Conservation (phyloP, 2,113 vertebrate genomes). For the Oophaga pumilio region DNA sequence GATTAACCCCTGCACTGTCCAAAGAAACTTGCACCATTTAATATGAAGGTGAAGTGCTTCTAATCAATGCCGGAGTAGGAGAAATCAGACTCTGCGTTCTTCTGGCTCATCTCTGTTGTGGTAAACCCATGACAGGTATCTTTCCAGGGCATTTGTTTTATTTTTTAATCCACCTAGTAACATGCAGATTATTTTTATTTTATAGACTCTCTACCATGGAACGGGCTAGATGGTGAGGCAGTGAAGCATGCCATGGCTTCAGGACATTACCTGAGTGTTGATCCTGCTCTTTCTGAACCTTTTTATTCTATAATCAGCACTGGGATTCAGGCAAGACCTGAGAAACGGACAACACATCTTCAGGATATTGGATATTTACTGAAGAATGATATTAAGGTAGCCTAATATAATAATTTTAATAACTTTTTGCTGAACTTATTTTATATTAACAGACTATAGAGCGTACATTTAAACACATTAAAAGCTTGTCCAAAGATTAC, state of each 20-base stretch:
- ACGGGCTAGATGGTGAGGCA: conserved; percentile 67
- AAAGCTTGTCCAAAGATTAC: neutral
- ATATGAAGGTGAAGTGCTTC: too few relatives aligned
- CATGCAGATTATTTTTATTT: neutral
- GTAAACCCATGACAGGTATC: too few relatives aligned
- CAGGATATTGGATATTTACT: conserved; percentile 76
- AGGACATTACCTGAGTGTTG: conserved; percentile 69
- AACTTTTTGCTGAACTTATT: neutral
- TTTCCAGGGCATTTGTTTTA: too few relatives aligned
- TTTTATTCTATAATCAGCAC: conserved; percentile 71
- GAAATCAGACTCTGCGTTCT: too few relatives aligned
- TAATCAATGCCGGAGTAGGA: too few relatives aligned
- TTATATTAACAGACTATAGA: neutral
- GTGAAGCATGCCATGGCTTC: conserved; percentile 68
- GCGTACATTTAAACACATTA: neutral
- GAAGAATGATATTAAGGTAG: conserved; percentile 77
- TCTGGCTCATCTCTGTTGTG: too few relatives aligned
- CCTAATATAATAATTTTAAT: neutral
- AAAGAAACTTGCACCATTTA: too few relatives aligned
- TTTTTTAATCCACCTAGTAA: neutral
- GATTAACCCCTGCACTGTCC: too few relatives aligned
- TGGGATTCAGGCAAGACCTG: conserved; percentile 70
- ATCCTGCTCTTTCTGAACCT: conserved; percentile 70
- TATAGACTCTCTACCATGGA: conserved; percentile 77
- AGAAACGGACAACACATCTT: conserved; percentile 69